Conservation (phyloP, 2,888 invertebrate genomes). For the Neuroscelio doddi region DNA sequence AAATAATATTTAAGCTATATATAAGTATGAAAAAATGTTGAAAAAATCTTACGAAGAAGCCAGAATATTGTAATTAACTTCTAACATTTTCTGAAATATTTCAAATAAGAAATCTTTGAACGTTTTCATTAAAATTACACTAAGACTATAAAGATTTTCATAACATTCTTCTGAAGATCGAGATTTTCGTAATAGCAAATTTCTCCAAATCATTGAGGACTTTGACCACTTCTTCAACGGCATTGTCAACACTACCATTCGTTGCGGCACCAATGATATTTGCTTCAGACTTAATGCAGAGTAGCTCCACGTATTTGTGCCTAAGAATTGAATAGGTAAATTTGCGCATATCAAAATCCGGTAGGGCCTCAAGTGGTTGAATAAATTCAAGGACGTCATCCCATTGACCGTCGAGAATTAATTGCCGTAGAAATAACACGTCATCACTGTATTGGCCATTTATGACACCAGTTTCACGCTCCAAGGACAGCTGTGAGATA, state of each 20-base stretch:
- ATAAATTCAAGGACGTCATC: constrained; percentile 97
- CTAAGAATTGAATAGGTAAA: constrained; percentile 90
- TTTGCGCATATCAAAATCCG: constrained; percentile 86
- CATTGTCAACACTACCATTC: constrained; percentile 88
- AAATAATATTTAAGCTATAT: too few species aligned
- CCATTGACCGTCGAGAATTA: constrained; percentile 98
- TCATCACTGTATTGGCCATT: constrained; percentile 96
- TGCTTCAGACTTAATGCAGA: constrained; percentile 96
- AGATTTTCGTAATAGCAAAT: too few species aligned
- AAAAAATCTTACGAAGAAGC: too few species aligned
- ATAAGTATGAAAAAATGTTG: not conserved
- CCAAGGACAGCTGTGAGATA: constrained; percentile 91
- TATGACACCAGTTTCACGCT: constrained; percentile 95
- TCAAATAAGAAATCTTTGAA: too few species aligned
- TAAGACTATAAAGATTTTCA: too few species aligned
- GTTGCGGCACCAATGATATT: constrained; percentile 80
- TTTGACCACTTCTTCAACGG: constrained; percentile 95
- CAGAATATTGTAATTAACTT: too few species aligned
- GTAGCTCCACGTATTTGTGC: constrained; percentile 93
- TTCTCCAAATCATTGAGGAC: constrained; percentile 92
- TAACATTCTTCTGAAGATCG: too few species aligned
- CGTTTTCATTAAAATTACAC: too few species aligned
- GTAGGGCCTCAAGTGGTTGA: constrained; percentile 89
- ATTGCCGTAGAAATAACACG: constrained; percentile 92
- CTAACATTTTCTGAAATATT: too few species aligned